Percentiles rank a stretch among this genome's conserved stretches.
phyloP scores from a whole-genome alignment of 2,113 vertebrate species.

The Cynocephalus volans region DNA sequence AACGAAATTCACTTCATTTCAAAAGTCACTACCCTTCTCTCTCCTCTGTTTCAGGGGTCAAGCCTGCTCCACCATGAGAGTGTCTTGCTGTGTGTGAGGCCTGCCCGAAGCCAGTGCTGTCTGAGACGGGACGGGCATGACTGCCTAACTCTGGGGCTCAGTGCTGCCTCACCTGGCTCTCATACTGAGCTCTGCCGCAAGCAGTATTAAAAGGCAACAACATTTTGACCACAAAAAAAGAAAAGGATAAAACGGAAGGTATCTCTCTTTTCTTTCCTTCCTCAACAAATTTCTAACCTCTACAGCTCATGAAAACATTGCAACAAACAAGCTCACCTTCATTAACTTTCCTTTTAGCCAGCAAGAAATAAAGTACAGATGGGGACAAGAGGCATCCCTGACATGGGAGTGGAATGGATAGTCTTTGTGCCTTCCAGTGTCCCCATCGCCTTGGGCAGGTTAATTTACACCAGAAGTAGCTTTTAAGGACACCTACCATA shows the following conservation, averaged over 20 bases:
- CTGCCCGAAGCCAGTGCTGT: background rate
- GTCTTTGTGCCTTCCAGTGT: background rate
- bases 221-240: background rate
- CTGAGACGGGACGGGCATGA: background rate
- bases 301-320: background rate
- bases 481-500: background rate
- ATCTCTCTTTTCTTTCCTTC: constrained; percentile 14
- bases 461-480: background rate
- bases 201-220: background rate
- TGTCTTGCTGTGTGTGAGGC: background rate
- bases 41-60: background rate
- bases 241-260: background rate
- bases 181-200: background rate
- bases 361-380: background rate
- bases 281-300: constrained; percentile 20
- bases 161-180: background rate
- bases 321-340: background rate
- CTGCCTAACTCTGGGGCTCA: background rate
- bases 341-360: background rate
- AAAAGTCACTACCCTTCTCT: background rate
- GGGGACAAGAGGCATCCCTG: background rate
- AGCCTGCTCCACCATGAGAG: too few relatives aligned
- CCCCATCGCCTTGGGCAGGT: background rate
- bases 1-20: background rate
- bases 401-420: background rate